phyloP scores from a whole-genome alignment of 2,888 invertebrate species.

The Xestoiulus laeticollis region DNA sequence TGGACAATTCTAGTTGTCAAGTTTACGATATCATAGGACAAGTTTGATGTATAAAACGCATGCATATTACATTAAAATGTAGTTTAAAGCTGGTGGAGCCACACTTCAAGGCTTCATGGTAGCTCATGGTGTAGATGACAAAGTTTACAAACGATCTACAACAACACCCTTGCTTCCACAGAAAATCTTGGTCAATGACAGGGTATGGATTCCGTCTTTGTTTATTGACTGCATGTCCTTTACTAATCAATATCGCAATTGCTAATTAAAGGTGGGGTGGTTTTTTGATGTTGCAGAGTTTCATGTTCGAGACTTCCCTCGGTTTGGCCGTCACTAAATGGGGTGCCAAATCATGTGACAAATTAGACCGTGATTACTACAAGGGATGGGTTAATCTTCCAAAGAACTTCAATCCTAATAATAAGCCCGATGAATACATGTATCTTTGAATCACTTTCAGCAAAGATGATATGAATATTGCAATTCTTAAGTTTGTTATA shows the following conservation, averaged over 20 bases:
- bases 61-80: slow-evolving; percentile 78
- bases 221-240: not conserved
- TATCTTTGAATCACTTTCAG: slow-evolving; percentile 44
- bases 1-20: not conserved
- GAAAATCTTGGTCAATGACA: slow-evolving; percentile 68
- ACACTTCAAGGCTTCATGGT: slow-evolving; percentile 97
- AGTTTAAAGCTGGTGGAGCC: slow-evolving; percentile 76
- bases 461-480: not conserved
- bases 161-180: slow-evolving; percentile 75
- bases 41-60: no score
- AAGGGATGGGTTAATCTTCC: slow-evolving; percentile 91
- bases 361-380: slow-evolving; percentile 86
- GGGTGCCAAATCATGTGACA: slow-evolving; percentile 83
- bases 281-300: slow-evolving; percentile 73
- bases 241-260: not conserved
- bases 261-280: not conserved
- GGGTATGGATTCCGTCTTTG: slow-evolving; percentile 7
- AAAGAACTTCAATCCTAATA: slow-evolving; percentile 68
- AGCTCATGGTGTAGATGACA: slow-evolving; percentile 93
- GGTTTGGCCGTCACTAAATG: slow-evolving; percentile 91
- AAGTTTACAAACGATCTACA: slow-evolving; percentile 83
- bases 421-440: slow-evolving; percentile 52
- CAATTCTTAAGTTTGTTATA: no score
- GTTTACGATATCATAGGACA: no score
- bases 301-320: slow-evolving; percentile 98